Percentiles rank a stretch among this genome's conserved stretches.
Conservation (phyloP, 2,113 vertebrate species). For the Cyanistes caeruleus region DNA sequence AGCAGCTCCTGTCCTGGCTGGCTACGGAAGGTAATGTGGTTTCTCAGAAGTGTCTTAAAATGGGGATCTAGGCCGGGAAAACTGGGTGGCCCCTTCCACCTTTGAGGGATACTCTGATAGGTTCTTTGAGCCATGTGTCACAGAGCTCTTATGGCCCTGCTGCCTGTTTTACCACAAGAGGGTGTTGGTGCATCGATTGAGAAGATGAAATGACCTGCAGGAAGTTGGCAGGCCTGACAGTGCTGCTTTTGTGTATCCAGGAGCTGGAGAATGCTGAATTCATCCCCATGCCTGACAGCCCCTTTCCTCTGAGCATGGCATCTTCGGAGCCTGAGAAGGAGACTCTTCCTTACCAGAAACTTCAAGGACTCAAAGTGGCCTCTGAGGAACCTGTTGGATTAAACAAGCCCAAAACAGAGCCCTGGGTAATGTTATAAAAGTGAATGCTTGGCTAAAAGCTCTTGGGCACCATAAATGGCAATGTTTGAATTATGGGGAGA, state of each 20-base stretch:
- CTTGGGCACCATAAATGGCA: neutral
- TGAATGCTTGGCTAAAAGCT: neutral
- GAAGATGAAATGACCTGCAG: neutral
- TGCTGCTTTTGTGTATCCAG: slow-evolving; percentile 70
- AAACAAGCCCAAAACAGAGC: slow-evolving; percentile 43
- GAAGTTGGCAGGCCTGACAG: neutral
- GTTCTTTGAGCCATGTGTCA: neutral
- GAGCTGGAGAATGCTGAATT: slow-evolving; percentile 95
- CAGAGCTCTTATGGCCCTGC: neutral
- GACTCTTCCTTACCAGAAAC: slow-evolving; percentile 82
- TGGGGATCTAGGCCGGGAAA: neutral
- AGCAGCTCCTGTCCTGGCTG: slow-evolving; percentile 95
- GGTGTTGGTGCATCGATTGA: slow-evolving; percentile 21
- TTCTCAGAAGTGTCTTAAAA: neutral
- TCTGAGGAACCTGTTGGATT: slow-evolving; percentile 72
- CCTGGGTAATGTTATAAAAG: slow-evolving; percentile 70
- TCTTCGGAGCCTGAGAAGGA: slow-evolving; percentile 78
- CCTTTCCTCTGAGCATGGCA: slow-evolving; percentile 71
- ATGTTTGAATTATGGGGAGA: neutral
- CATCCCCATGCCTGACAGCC: slow-evolving; percentile 90
- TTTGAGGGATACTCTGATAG: neutral
- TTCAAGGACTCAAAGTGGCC: slow-evolving; percentile 86
- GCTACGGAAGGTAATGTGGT: slow-evolving; percentile 87
- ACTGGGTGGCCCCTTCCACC: neutral
- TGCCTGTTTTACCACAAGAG: slow-evolving; percentile 56